phyloP scores from a whole-genome alignment of 2,113 vertebrate genomes.

The Heptranchias perlo region DNA sequence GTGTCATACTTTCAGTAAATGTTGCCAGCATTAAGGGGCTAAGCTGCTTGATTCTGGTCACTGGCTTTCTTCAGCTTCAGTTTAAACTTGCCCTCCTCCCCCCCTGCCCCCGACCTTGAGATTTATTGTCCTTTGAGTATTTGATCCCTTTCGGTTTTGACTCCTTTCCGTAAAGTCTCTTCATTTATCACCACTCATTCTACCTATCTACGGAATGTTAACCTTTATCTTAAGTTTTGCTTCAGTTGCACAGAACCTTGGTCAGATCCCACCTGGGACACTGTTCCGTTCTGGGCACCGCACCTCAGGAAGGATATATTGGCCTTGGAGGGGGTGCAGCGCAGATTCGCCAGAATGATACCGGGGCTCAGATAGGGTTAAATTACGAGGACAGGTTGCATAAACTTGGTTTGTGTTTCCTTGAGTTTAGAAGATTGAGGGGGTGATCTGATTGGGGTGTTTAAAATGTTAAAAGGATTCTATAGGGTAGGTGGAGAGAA shows the following conservation, averaged over 20 bases:
- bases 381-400: background rate
- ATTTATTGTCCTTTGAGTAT: background rate
- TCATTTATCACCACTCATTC: background rate
- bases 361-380: background rate
- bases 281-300: background rate
- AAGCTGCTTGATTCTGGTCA: background rate
- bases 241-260: background rate
- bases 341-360: background rate
- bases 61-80: background rate
- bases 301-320: background rate
- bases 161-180: background rate
- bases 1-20: no score
- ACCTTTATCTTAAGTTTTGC: no score
- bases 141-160: background rate
- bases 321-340: background rate
- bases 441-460: background rate
- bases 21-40: background rate
- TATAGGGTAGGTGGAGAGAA: no score
- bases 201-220: background rate
- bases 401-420: background rate
- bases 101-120: background rate
- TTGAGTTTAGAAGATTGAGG: background rate
- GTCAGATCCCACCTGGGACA: background rate
- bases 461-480: background rate
- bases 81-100: background rate